These are phyloP conservation scores for Epinephelus malabaricus DNA, from an alignment of 2,797 vertebrate species.

Conservation along the genomic window DNA sequence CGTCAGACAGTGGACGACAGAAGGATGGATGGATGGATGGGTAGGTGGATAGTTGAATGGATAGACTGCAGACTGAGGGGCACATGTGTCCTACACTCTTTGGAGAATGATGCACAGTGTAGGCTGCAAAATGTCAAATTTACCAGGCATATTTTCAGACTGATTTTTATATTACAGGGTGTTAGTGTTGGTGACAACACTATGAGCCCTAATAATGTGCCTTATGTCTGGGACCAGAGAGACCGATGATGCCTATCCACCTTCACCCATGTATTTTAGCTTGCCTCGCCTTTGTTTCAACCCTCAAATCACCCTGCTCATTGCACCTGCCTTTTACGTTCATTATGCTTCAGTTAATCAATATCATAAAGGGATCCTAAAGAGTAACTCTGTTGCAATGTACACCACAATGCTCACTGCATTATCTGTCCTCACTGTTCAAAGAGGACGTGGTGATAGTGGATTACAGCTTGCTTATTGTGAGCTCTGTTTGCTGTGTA, in stretches of 20 bases:
- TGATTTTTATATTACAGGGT: constrained; percentile 23
- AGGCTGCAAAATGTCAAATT: constrained; percentile 44
- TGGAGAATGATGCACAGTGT: constrained; percentile 30
- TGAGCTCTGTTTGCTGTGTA: constrained; percentile 44
- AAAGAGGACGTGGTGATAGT: constrained; percentile 26
- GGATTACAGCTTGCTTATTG: constrained; percentile 42
- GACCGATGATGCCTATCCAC: constrained; percentile 53
- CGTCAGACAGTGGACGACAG: constrained; percentile 25
- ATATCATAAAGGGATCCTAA: constrained; percentile 57
- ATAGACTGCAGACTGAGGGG: constrained; percentile 51
- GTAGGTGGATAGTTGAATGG: constrained; percentile 41
- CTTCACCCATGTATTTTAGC: constrained; percentile 41
- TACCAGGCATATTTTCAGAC: constrained; percentile 35
- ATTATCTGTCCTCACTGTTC: constrained; percentile 31
- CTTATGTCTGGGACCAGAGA: constrained; percentile 63
- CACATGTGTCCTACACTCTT: constrained; percentile 39
- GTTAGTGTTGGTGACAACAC: constrained; percentile 31
- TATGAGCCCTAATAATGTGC: constrained; percentile 64
- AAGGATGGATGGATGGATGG: not conserved
- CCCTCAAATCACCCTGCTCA: constrained; percentile 2
- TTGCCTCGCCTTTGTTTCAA: constrained; percentile 46
- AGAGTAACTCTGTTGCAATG: constrained; percentile 49
- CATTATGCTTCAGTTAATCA: constrained; percentile 50
- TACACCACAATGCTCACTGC: constrained; percentile 35
- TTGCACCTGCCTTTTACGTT: constrained; percentile 30